These are phyloP conservation scores for Pantherophis alleghaniensis DNA, from an alignment of 2,797 vertebrate genomes.

Conservation along the genomic window DNA sequence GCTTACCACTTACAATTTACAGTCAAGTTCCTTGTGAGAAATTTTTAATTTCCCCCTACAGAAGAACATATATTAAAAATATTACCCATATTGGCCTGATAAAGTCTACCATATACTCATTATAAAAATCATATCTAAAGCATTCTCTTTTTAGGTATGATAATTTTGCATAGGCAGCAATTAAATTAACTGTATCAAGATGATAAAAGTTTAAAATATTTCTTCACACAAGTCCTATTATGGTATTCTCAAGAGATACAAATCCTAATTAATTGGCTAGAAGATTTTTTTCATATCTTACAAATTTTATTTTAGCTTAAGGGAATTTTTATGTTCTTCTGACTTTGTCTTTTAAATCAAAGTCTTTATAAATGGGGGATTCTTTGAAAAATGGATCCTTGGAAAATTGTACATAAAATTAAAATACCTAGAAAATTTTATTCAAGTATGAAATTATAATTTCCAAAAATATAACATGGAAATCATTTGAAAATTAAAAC, in stretches of 20 bases:
- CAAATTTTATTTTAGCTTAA: constrained; percentile 44
- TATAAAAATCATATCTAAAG: constrained; percentile 50
- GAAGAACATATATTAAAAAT: constrained; percentile 20
- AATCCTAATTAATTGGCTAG: constrained; percentile 54
- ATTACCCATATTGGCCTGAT: background rate
- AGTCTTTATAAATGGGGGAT: constrained; percentile 24
- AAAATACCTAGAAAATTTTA: background rate
- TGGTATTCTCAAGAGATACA: constrained; percentile 58
- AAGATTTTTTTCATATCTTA: constrained; percentile 37
- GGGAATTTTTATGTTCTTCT: constrained; percentile 32
- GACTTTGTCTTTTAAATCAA: constrained; percentile 32
- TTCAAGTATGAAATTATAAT: background rate
- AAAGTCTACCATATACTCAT: constrained; percentile 3
- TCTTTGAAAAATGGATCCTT: constrained; percentile 28
- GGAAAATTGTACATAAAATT: constrained; percentile 21
- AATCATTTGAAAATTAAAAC: background rate
- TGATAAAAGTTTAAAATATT: constrained; percentile 44
- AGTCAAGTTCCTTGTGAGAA: background rate
- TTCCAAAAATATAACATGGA: background rate
- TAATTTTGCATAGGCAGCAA: constrained; percentile 60
- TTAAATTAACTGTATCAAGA: constrained; percentile 45
- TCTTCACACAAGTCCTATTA: constrained; percentile 66
- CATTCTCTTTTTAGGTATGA: constrained; percentile 37
- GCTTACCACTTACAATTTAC: background rate
- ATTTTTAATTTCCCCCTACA: constrained; percentile 1